These are phyloP conservation scores for Chitala chitala DNA, from an alignment of 2,113 vertebrate species.

Conservation along the genomic window DNA sequence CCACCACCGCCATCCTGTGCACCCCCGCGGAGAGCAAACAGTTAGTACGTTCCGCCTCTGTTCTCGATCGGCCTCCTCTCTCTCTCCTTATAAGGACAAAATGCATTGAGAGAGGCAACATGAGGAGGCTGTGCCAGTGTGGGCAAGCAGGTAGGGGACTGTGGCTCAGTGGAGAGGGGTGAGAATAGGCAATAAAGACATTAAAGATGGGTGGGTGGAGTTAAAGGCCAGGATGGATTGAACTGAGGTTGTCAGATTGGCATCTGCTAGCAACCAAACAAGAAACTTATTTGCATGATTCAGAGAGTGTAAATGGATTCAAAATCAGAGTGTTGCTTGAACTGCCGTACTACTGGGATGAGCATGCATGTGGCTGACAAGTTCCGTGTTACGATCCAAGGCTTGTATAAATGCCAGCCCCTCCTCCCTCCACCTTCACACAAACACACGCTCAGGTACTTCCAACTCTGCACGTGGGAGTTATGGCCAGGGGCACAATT, in stretches of 20 bases:
- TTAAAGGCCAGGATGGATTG: neutral
- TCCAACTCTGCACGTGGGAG: too few species aligned
- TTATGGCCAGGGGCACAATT: too few species aligned
- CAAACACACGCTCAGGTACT: too few species aligned
- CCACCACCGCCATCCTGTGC: constrained; percentile 36
- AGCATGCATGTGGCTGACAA: neutral
- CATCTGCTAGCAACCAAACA: too few species aligned
- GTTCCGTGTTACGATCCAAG: too few species aligned
- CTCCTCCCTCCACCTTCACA: too few species aligned
- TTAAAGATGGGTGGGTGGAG: constrained; percentile 17
- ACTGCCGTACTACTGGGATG: neutral
- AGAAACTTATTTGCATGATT: too few species aligned
- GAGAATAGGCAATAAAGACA: too few species aligned
- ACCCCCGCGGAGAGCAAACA: constrained; percentile 52
- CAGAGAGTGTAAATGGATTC: neutral
- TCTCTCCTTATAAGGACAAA: constrained; percentile 76
- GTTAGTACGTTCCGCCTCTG: constrained; percentile 64
- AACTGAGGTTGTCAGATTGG: too few species aligned
- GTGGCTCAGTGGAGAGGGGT: constrained; percentile 26
- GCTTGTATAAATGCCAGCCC: too few species aligned
- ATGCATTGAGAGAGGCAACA: constrained; percentile 63
- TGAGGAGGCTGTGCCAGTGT: constrained; percentile 54
- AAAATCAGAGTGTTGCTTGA: neutral
- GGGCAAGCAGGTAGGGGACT: constrained; percentile 56
- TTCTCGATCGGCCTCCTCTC: constrained; percentile 32